Base-by-base conservation (phyloP, 2,888 invertebrate species). In the Byasa hedistus region DNA sequence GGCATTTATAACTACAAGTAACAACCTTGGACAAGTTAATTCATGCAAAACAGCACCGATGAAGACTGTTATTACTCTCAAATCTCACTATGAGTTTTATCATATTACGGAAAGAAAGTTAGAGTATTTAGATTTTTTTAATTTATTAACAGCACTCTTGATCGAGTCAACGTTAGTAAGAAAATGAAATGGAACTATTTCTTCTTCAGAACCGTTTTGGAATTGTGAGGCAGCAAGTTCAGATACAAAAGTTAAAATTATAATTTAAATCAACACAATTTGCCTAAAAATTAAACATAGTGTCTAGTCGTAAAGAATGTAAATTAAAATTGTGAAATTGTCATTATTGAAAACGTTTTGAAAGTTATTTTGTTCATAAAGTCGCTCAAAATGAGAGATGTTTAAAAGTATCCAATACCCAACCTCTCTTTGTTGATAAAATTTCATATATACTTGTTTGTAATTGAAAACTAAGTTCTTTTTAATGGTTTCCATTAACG, bases 401-500 rank as follows among this genome's bases (percentile, higher is more conserved):
- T 48, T 19, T 7, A 48, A 39, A 39, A 15, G 39, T 48, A 8
- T 48, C 19, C 19, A 19, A 48, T 39, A 39, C n/a, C n/a, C n/a
- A n/a, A 48, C 39, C 15, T 15, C 19, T n/a, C 48, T 48, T 48
- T 48, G 3, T n/a, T 4, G 3, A 17, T n/a, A 48, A 48, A 19
- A n/a, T 48, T 48, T 48, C 48, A 7, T n/a, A 48, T 48, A 19
- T 1, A 48, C 19, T n/a, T 48, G 48, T 48, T 48, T n/a, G 19
- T 48, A 19, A 48, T 48, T 48, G 19, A 48, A 48, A 48, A 48
- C 19, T 48, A 48, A 48, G 48, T 48, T 62, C 21, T 56, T 48
- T 44, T 39, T 39, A 56, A 56, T 22, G 21, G 5, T 21, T 12
- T 57, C 48, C 57, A 63, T 51, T 21, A 60, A 17, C 22, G 22